These are phyloP conservation scores for Tenthredo amoena DNA, from an alignment of 2,888 invertebrate species.

Conservation along the genomic window DNA sequence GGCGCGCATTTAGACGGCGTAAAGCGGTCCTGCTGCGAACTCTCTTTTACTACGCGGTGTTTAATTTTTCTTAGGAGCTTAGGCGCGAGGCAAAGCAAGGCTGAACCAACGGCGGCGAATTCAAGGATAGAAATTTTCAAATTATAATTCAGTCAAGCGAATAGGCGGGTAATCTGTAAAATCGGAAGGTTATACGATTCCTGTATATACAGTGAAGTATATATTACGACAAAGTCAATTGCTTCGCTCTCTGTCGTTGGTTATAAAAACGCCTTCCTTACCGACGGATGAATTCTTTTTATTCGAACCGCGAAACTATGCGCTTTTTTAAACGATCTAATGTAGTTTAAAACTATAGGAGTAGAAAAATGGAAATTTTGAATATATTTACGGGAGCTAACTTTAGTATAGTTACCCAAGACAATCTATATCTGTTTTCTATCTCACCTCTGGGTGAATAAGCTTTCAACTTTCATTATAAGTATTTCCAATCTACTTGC, in stretches of 20 bases:
- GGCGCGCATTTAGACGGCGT: constrained; percentile 7
- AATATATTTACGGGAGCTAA: too few relatives aligned
- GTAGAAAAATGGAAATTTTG: too few relatives aligned
- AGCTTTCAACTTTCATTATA: not conserved
- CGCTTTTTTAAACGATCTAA: not conserved
- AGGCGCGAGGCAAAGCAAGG: not conserved
- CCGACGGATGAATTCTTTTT: not conserved
- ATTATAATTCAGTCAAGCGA: not conserved
- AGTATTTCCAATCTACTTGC: not conserved
- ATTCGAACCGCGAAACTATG: not conserved
- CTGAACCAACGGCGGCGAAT: not conserved
- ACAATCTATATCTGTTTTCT: not conserved
- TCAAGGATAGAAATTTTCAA: not conserved
- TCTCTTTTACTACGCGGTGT: not conserved
- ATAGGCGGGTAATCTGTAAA: not conserved
- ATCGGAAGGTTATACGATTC: not conserved
- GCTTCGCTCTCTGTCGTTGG: not conserved
- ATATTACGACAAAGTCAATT: not conserved
- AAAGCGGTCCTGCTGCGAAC: not conserved
- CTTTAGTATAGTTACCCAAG: not conserved
- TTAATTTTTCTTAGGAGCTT: constrained; percentile 17
- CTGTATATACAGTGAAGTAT: not conserved
- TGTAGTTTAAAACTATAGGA: too few relatives aligned
- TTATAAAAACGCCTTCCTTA: not conserved
- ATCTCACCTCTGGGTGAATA: not conserved